Percentiles rank a stretch among this genome's conserved stretches.
Evolutionary conservation across 2,888 invertebrate genomes (phyloP).

Genomic region (Diarsia dahlii): DNA sequence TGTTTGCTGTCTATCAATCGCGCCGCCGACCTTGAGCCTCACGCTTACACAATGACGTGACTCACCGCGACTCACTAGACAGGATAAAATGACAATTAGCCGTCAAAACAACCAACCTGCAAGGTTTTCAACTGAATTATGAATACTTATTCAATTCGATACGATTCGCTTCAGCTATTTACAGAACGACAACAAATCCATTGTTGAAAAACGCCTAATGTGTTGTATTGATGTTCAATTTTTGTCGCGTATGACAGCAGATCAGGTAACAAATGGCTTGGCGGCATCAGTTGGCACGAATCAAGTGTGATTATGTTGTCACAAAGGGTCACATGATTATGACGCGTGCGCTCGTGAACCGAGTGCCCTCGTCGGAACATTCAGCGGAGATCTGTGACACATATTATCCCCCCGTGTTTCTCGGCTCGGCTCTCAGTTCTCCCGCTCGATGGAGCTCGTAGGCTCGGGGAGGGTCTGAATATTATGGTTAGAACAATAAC

Average conservation of each 20-base stretch:
- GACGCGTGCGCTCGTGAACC: conserved; percentile 73
- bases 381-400: conserved; percentile 66
- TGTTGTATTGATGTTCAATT: conserved; percentile 55
- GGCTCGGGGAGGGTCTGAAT: conserved; percentile 72
- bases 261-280: conserved; percentile 68
- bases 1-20: conserved; percentile 66
- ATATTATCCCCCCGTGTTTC: conserved; percentile 67
- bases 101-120: conserved; percentile 73
- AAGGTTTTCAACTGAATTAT: conserved; percentile 60
- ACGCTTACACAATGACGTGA: conserved; percentile 71
- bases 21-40: conserved; percentile 72
- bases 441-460: conserved; percentile 65
- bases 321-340: conserved; percentile 77
- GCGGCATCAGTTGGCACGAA: conserved; percentile 75
- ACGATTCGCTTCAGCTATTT: conserved; percentile 44
- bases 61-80: conserved; percentile 73
- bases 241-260: conserved; percentile 52
- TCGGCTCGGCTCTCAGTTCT: conserved; percentile 33
- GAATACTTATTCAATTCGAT: conserved; percentile 26
- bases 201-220: conserved; percentile 43
- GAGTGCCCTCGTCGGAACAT: conserved; percentile 75
- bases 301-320: conserved; percentile 71
- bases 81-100: conserved; percentile 72
- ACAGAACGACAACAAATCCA: conserved; percentile 36
- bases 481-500: conserved; percentile 78